Conservation (phyloP, 1,140 invertebrate species). For the Bilobella aurantiaca region DNA sequence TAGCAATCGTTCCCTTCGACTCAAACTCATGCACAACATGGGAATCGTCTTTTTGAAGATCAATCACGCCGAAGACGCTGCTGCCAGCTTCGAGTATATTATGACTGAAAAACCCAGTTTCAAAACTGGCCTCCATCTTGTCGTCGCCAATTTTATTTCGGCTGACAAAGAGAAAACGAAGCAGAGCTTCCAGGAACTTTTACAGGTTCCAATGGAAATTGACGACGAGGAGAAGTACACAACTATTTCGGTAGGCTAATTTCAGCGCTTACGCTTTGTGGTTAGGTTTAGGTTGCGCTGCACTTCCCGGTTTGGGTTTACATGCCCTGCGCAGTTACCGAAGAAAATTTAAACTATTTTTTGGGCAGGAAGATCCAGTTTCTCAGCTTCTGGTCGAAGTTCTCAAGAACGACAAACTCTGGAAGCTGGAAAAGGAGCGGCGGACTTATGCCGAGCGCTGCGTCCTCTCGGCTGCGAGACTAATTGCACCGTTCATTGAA, state of each 20-base stretch:
- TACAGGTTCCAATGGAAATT: conserved; percentile 73
- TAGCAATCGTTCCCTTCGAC: conserved; percentile 74
- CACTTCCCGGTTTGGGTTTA: not conserved
- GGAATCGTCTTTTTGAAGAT: conserved; percentile 89
- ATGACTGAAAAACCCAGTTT: conserved; percentile 91
- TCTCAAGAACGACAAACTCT: conserved; percentile 67
- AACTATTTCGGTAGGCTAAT: conserved; percentile 38
- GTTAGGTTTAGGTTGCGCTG: not conserved
- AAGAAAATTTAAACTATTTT: no score
- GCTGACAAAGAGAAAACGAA: conserved; percentile 92
- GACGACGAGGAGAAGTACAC: conserved; percentile 67
- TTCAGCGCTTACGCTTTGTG: not conserved
- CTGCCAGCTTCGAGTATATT: conserved; percentile 93
- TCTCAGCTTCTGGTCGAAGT: conserved; percentile 62
- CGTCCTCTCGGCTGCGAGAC: conserved; percentile 79
- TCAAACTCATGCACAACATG: conserved; percentile 98
- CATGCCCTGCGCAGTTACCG: no score
- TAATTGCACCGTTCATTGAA: conserved; percentile 79
- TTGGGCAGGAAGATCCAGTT: conserved; percentile 61
- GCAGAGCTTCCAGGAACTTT: conserved; percentile 74
- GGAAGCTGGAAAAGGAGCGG: conserved; percentile 61
- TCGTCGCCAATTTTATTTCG: conserved; percentile 85
- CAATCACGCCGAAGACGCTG: conserved; percentile 90
- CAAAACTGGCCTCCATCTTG: conserved; percentile 73
- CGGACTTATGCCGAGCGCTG: conserved; percentile 69